These are phyloP conservation scores for Hystrix cristata DNA, from an alignment of 2,113 vertebrate species.

Conservation along the genomic window DNA sequence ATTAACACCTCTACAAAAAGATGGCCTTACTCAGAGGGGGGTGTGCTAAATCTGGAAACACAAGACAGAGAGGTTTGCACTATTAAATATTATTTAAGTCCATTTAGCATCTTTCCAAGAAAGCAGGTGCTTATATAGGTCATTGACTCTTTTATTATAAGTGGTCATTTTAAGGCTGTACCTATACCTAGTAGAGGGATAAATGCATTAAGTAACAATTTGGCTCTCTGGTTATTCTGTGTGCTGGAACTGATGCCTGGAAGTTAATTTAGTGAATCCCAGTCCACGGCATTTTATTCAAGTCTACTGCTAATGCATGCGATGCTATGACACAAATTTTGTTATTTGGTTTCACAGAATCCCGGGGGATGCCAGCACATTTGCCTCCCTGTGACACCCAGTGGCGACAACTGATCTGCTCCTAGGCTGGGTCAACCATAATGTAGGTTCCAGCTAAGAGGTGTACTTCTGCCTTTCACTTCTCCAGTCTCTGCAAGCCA, in stretches of 20 bases:
- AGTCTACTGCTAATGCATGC: background rate
- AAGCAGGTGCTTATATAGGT: background rate
- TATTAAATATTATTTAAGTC: background rate
- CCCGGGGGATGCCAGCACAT: rapidly evolving
- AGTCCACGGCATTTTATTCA: background rate
- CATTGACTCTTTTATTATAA: background rate
- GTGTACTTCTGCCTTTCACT: rapidly evolving
- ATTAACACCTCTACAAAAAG: constrained; percentile 52
- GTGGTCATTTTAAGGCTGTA: background rate
- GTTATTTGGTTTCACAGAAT: background rate
- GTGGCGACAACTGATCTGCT: rapidly evolving
- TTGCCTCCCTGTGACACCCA: background rate
- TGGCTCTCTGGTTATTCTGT: background rate
- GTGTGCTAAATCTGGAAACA: background rate
- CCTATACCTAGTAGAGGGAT: background rate
- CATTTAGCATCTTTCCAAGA: background rate
- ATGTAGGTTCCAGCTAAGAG: background rate
- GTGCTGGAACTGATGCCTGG: background rate
- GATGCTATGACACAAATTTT: background rate
- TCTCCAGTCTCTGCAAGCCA: background rate
- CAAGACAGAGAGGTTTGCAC: background rate
- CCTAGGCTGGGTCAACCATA: rapidly evolving
- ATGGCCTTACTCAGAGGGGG: background rate
- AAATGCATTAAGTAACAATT: background rate
- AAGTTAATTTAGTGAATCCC: background rate